A percentile compares a stretch with the other conserved stretches of the same genome.
Evolutionary conservation across 2,113 vertebrate genomes (phyloP).

Genomic region (Sturnus vulgaris): DNA sequence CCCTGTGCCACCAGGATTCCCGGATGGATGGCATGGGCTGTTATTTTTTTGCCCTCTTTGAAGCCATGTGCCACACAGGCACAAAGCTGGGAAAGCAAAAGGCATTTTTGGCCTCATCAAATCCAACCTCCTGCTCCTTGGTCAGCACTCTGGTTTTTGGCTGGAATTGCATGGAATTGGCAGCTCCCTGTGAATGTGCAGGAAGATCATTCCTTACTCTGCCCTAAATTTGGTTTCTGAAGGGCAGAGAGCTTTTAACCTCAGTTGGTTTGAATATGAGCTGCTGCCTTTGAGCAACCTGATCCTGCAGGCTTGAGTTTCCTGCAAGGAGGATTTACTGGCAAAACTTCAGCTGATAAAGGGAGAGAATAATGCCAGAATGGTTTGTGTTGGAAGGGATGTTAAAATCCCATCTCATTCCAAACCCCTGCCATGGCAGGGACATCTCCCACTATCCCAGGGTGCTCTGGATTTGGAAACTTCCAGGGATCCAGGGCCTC

Average conservation of each 20-base stretch:
- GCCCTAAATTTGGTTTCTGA: neutral
- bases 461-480: rapidly evolving
- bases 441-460: neutral
- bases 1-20: neutral
- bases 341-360: neutral
- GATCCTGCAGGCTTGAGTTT: neutral
- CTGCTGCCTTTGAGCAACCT: neutral
- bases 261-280: neutral
- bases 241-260: neutral
- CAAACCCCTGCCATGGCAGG: neutral
- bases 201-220: neutral
- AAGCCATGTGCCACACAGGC: neutral
- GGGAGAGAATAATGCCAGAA: neutral
- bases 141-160: neutral
- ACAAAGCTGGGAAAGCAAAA: neutral
- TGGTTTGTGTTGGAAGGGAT: neutral
- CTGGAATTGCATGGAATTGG: neutral
- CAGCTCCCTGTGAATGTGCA: neutral
- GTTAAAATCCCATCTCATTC: neutral
- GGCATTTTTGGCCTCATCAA: neutral
- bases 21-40: neutral
- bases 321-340: neutral
- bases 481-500: neutral
- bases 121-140: neutral
- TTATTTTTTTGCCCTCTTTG: neutral